phyloP scores from a whole-genome alignment of 2,888 invertebrate genomes.

The Brachylomia viminalis region DNA sequence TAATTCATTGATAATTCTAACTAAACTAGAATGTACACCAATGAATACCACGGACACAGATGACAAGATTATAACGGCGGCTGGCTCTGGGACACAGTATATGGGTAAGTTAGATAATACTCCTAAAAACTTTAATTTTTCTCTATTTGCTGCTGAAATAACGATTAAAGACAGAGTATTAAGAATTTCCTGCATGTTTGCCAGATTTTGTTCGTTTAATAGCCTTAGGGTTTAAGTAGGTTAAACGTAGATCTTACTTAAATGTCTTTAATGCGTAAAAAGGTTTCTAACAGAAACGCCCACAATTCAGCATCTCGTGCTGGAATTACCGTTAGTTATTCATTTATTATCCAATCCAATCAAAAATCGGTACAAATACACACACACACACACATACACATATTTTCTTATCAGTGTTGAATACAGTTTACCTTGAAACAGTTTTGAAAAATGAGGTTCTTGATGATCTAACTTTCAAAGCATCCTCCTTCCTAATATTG shows the following conservation, averaged over 20 bases:
- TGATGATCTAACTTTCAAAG: not conserved
- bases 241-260: not conserved
- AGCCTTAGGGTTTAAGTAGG: not conserved
- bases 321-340: not conserved
- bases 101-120: slow-evolving; percentile 28
- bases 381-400: too few relatives aligned
- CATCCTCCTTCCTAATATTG: too few relatives aligned
- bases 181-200: not conserved
- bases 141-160: not conserved
- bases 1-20: not conserved
- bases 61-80: slow-evolving; percentile 2
- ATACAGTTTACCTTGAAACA: not conserved
- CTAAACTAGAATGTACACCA: slow-evolving; percentile 14
- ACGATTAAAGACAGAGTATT: not conserved
- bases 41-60: slow-evolving; percentile 7
- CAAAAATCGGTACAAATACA: not conserved
- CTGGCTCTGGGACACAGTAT: not conserved
- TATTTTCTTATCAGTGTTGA: not conserved
- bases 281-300: slow-evolving; percentile 34
- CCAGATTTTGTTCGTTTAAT: not conserved
- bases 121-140: not conserved
- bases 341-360: not conserved
- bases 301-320: slow-evolving; percentile 4
- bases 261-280: not conserved
- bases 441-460: not conserved